A percentile compares a stretch with the other conserved stretches of the same genome.
Evolutionary conservation across 1,140 invertebrate genomes (phyloP).

Genomic region (Sesamia nonagrioides): DNA sequence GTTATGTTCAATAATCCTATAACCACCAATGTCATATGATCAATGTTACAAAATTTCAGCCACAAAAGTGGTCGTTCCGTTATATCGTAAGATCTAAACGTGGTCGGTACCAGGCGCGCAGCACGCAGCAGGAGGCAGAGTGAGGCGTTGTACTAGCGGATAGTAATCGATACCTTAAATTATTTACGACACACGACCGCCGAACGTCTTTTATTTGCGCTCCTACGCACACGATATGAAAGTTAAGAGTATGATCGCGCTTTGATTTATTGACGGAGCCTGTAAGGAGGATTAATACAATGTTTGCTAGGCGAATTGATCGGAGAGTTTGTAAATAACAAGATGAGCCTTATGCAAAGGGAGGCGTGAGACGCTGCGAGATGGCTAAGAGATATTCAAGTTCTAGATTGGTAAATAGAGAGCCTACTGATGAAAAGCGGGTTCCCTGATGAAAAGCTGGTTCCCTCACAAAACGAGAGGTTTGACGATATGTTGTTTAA

Average conservation of each 20-base stretch:
- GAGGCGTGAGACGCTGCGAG: neutral
- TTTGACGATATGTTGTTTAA: too few relatives aligned
- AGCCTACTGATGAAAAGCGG: too few relatives aligned
- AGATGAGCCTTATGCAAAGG: neutral
- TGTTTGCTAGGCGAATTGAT: conserved; percentile 4
- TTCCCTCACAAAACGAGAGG: too few relatives aligned
- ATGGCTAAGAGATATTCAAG: too few relatives aligned
- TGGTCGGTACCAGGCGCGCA: conserved; percentile 13
- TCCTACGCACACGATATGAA: conserved; percentile 52
- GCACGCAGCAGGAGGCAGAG: conserved; percentile 66
- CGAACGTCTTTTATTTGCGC: conserved; percentile 68
- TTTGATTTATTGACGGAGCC: conserved; percentile 4
- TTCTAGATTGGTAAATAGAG: too few relatives aligned
- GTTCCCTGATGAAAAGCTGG: too few relatives aligned
- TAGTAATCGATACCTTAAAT: conserved; percentile 76
- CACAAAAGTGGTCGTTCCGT: neutral
- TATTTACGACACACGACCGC: conserved; percentile 65
- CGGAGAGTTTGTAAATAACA: neutral
- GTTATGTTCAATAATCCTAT: neutral
- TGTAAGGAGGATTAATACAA: conserved; percentile 7
- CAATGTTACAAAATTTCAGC: too few relatives aligned
- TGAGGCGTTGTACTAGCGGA: conserved; percentile 65
- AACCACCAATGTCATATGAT: neutral
- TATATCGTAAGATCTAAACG: conserved; percentile 49
- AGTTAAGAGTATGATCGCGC: neutral